phyloP scores from a whole-genome alignment of 2,888 invertebrate genomes.

The Sipha maydis region DNA sequence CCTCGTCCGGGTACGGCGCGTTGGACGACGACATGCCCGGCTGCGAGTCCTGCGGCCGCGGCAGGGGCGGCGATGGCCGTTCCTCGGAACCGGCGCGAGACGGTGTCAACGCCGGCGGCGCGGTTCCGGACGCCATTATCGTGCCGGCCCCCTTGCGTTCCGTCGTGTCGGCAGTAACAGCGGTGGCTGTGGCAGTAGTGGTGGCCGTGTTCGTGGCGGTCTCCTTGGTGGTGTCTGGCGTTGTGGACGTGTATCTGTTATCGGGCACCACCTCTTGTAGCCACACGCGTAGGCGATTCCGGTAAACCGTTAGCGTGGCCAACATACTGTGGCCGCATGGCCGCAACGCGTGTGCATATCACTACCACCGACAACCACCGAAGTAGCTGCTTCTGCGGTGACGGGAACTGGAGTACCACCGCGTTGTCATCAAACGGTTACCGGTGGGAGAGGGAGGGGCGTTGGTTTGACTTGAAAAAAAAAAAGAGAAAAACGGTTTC shows the following conservation, averaged over 20 bases:
- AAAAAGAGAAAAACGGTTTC: background rate
- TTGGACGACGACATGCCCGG: background rate
- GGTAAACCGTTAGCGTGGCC: constrained; percentile 60
- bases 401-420: background rate
- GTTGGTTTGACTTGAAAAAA: background rate
- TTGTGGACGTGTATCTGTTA: constrained; percentile 8
- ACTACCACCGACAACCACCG: background rate
- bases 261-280: constrained; percentile 49
- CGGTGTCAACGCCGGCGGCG: background rate
- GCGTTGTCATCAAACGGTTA: background rate
- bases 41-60: background rate
- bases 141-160: constrained; percentile 70
- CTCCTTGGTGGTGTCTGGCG: background rate
- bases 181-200: constrained; percentile 66
- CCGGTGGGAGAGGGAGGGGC: background rate
- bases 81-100: background rate
- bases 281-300: constrained; percentile 45
- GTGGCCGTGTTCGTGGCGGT: background rate
- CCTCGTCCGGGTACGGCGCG: constrained; percentile 26
- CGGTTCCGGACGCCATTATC: constrained; percentile 65
- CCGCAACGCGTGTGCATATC: constrained; percentile 34
- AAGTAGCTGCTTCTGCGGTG: background rate
- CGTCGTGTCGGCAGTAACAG: constrained; percentile 71
- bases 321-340: constrained; percentile 62
- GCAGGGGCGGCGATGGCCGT: constrained; percentile 65